phyloP scores from a whole-genome alignment of 1,140 invertebrate genomes.

The Coptotermes formosanus region DNA sequence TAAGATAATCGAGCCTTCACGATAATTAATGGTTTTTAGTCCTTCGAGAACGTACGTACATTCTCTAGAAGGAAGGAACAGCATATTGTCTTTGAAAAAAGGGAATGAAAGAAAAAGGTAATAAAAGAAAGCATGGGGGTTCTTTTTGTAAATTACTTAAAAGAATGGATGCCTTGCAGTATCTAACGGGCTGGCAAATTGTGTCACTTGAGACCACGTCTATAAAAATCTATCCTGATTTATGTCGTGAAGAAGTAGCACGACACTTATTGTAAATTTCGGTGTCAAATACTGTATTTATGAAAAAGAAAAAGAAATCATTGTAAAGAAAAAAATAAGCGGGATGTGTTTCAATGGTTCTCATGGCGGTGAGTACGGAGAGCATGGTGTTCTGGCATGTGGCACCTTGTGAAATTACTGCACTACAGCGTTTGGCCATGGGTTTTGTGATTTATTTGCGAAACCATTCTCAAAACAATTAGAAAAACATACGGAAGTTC shows the following conservation, averaged over 20 bases:
- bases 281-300: too few relatives aligned
- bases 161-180: not conserved
- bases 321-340: too few relatives aligned
- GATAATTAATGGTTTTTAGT: conserved; percentile 15
- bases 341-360: not conserved
- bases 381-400: too few relatives aligned
- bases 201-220: not conserved
- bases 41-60: not conserved
- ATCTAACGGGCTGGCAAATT: not conserved
- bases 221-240: too few relatives aligned
- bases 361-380: not conserved
- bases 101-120: not conserved
- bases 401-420: too few relatives aligned
- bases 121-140: not conserved
- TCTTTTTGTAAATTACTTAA: not conserved
- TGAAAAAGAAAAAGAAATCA: too few relatives aligned
- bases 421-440: too few relatives aligned
- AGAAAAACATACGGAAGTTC: too few relatives aligned
- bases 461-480: too few relatives aligned
- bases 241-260: too few relatives aligned
- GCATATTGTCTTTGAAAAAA: not conserved
- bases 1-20: not conserved
- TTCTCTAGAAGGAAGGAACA: not conserved
- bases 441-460: too few relatives aligned
- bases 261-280: too few relatives aligned